Evolutionary conservation across 35 echinoderm and acorn worm genomes (phyloP).

Genomic region (Acanthaster planci): DNA sequence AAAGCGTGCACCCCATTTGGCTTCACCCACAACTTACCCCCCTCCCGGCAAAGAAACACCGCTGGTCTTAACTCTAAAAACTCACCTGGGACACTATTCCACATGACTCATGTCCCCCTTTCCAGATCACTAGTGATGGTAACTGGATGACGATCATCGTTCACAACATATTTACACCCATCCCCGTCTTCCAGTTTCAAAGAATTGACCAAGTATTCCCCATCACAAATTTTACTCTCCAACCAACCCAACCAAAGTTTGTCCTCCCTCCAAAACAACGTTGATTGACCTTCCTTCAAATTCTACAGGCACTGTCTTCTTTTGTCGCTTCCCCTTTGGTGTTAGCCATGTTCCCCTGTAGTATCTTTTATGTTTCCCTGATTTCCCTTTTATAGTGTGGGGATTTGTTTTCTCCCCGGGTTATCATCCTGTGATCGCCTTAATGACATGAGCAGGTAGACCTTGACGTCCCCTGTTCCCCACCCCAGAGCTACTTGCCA

Average conservation of each 20-base stretch:
- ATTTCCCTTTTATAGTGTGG: background rate
- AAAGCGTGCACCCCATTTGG: background rate
- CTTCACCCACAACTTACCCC: background rate
- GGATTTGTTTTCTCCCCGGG: background rate
- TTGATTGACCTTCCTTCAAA: background rate
- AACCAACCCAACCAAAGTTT: background rate
- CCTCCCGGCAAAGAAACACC: background rate
- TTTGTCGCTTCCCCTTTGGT: background rate
- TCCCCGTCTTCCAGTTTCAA: background rate
- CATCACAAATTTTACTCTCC: background rate
- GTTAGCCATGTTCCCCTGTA: background rate
- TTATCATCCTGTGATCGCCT: background rate
- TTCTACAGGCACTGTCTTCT: background rate
- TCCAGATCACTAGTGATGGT: background rate
- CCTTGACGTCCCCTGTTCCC: background rate
- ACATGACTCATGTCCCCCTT: background rate
- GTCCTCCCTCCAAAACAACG: background rate
- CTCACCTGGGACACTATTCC: background rate
- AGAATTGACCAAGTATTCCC: background rate
- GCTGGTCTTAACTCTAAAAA: constrained; percentile 1
- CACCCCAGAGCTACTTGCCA: background rate
- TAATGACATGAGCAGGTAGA: constrained; percentile 5
- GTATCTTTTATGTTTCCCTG: background rate
- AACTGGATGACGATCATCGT: background rate
- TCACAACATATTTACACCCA: background rate